Percentiles rank a stretch among this genome's conserved stretches.
Conservation (phyloP, 2,113 vertebrate genomes). For the Anhinga anhinga region DNA sequence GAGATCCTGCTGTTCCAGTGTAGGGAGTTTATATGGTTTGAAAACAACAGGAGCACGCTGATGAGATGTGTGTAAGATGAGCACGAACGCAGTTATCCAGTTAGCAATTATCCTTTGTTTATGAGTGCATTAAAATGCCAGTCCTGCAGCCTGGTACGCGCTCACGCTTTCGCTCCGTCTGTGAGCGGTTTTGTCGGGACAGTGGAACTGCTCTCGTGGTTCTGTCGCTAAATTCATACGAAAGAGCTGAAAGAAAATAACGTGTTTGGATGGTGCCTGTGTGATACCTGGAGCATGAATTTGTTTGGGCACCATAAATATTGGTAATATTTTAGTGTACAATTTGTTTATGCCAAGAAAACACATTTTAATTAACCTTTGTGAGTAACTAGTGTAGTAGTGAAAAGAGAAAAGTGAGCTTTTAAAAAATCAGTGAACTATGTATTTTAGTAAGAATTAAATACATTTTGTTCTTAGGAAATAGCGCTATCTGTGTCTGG, state of each 20-base stretch:
- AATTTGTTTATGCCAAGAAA: background rate
- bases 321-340: background rate
- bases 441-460: background rate
- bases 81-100: background rate
- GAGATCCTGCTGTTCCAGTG: background rate
- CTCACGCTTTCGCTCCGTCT: fast-evolving
- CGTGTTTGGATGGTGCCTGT: background rate
- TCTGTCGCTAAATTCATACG: background rate
- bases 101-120: background rate
- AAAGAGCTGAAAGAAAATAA: background rate
- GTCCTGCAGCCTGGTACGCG: fast-evolving
- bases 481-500: too few relatives aligned
- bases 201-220: background rate
- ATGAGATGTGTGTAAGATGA: background rate
- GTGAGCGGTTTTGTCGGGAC: background rate
- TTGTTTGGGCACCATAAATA: background rate
- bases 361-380: background rate
- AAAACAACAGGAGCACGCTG: background rate
- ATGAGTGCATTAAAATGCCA: background rate
- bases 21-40: background rate
- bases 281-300: background rate
- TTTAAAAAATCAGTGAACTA: background rate
- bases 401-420: background rate
- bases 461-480: background rate
- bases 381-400: background rate